phyloP scores from a whole-genome alignment of 2,113 vertebrate genomes.

The Prolemur simus region DNA sequence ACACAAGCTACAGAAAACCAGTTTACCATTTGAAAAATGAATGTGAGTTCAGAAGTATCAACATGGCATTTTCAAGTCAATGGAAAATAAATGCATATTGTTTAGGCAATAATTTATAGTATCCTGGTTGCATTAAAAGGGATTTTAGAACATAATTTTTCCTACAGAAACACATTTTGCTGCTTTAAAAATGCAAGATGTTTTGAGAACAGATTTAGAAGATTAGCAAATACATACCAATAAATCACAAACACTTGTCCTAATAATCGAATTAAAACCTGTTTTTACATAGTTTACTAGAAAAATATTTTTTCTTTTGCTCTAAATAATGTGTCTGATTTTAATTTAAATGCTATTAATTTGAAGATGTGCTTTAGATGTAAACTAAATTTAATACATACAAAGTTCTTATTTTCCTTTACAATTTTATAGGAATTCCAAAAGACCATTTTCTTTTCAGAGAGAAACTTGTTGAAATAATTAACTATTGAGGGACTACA shows the following conservation, averaged over 20 bases:
- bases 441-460: slow-evolving; percentile 49
- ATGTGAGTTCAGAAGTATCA: not conserved
- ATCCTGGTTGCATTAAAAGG: not conserved
- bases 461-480: slow-evolving; percentile 74
- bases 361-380: not conserved
- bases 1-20: not conserved
- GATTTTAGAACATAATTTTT: not conserved
- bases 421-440: slow-evolving; percentile 43
- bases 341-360: slow-evolving; percentile 27
- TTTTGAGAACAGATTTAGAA: not conserved
- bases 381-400: slow-evolving; percentile 32
- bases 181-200: not conserved
- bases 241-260: not conserved
- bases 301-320: slow-evolving; percentile 18
- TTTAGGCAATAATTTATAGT: not conserved
- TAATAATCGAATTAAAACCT: slow-evolving; percentile 23
- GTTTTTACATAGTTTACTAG: not conserved
- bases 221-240: not conserved
- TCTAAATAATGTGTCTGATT: not conserved
- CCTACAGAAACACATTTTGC: not conserved
- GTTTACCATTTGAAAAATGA: not conserved
- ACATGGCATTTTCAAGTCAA: slow-evolving; percentile 4
- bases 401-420: slow-evolving; percentile 8
- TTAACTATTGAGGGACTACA: slow-evolving; percentile 12
- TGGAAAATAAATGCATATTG: slow-evolving; percentile 54